phyloP scores from a whole-genome alignment of 1,140 invertebrate genomes.

The Drosophila lacertosa region DNA sequence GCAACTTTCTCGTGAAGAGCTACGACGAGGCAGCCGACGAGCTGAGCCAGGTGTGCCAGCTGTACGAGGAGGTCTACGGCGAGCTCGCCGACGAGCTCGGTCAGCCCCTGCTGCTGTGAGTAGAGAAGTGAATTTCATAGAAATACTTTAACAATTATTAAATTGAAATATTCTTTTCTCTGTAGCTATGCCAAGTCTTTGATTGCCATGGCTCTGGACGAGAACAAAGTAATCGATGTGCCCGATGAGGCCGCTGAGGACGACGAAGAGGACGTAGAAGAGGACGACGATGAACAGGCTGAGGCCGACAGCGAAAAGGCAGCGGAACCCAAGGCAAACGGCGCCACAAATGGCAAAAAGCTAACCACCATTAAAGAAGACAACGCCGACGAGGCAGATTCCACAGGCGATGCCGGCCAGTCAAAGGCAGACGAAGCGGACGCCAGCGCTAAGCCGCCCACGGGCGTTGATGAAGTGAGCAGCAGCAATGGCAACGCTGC shows the following conservation, averaged over 20 bases:
- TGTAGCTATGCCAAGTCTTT: slow-evolving; percentile 86
- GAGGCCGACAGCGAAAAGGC: slow-evolving; percentile 20
- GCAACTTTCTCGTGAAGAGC: slow-evolving; percentile 90
- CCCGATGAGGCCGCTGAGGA: slow-evolving; percentile 86
- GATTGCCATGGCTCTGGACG: slow-evolving; percentile 89
- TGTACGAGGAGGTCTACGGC: slow-evolving; percentile 88
- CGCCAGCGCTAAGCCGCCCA: slow-evolving; percentile 48
- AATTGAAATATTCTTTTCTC: slow-evolving; percentile 6
- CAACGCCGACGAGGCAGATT: slow-evolving; percentile 63
- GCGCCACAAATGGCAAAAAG: slow-evolving; percentile 59
- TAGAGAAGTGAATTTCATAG: slow-evolving; percentile 11
- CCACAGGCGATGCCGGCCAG: slow-evolving; percentile 63
- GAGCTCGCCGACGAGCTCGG: slow-evolving; percentile 89
- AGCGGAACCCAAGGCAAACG: slow-evolving; percentile 43
- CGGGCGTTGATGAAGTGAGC: slow-evolving; percentile 67
- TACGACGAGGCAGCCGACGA: slow-evolving; percentile 88
- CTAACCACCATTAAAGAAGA: slow-evolving; percentile 59
- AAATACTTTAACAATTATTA: too few species aligned
- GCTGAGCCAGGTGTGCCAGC: slow-evolving; percentile 88
- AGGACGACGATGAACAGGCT: slow-evolving; percentile 75
- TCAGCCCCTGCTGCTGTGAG: slow-evolving; percentile 89
- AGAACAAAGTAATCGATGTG: slow-evolving; percentile 89
- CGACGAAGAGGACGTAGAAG: slow-evolving; percentile 83
- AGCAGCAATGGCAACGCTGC: slow-evolving; percentile 66
- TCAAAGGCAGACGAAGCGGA: slow-evolving; percentile 30